These are phyloP conservation scores for Hemithea aestivaria DNA, from an alignment of 2,888 invertebrate species.

Conservation along the genomic window DNA sequence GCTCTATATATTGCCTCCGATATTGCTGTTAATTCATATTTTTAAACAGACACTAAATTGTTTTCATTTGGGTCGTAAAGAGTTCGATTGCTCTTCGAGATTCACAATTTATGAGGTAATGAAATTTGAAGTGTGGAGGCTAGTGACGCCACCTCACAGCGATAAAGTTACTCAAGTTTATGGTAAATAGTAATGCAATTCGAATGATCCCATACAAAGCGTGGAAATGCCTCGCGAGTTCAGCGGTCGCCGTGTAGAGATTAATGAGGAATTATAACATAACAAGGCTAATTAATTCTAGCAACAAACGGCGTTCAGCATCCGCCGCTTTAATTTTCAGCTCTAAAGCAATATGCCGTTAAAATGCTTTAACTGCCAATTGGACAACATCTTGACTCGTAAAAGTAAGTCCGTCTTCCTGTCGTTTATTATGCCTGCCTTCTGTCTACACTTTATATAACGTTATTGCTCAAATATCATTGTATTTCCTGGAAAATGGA, in stretches of 20 bases:
- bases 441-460: slow-evolving; percentile 33
- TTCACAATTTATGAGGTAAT: not conserved
- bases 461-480: not conserved
- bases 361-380: slow-evolving; percentile 61
- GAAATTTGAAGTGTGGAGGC: not conserved
- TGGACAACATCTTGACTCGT: slow-evolving; percentile 58
- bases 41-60: slow-evolving; percentile 4
- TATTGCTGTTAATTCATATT: slow-evolving; percentile 12
- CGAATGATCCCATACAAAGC: slow-evolving; percentile 43
- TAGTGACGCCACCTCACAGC: slow-evolving; percentile 2
- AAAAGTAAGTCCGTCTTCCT: slow-evolving; percentile 58
- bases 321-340: slow-evolving; percentile 57
- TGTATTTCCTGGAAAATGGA: slow-evolving; percentile 9
- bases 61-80: slow-evolving; percentile 7
- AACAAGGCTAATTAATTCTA: slow-evolving; percentile 54
- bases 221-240: slow-evolving; percentile 50
- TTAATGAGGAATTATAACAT: slow-evolving; percentile 63
- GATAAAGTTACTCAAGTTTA: slow-evolving; percentile 2
- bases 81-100: slow-evolving; percentile 1
- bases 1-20: slow-evolving; percentile 6
- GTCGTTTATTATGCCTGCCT: slow-evolving; percentile 54
- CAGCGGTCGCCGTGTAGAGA: slow-evolving; percentile 48
- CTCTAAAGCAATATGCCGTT: slow-evolving; percentile 59
- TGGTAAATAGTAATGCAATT: slow-evolving; percentile 46
- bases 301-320: slow-evolving; percentile 41